Evolutionary conservation across 2,113 vertebrate species (phyloP).

Genomic region (Trogon surrucura): DNA sequence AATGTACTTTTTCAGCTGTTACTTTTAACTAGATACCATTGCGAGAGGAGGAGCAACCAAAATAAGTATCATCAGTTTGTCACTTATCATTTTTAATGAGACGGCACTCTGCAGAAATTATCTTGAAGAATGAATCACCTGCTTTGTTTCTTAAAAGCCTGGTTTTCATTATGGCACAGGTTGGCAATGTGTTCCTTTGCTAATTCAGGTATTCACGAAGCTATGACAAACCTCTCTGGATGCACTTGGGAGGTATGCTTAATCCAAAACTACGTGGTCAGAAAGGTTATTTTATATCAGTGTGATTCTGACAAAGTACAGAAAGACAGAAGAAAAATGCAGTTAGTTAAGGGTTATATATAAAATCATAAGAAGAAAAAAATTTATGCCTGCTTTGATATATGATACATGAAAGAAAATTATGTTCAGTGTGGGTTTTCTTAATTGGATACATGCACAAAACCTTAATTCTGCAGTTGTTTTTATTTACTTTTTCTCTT

Average conservation of each 20-base stretch:
- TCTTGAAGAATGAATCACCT: background rate
- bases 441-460: background rate
- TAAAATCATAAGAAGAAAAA: background rate
- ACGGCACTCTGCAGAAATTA: background rate
- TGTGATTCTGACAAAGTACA: background rate
- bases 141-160: background rate
- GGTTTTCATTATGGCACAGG: background rate
- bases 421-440: background rate
- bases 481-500: background rate
- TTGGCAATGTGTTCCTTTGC: background rate
- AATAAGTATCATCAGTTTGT: conserved; percentile 15
- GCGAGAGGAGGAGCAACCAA: background rate
- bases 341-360: background rate
- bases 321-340: background rate
- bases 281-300: background rate
- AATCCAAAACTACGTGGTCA: background rate
- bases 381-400: background rate
- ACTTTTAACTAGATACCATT: background rate
- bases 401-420: background rate
- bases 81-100: background rate
- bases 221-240: background rate
- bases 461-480: background rate
- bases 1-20: background rate
- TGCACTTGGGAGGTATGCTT: background rate
- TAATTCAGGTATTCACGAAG: background rate